Evolutionary conservation across 2,888 invertebrate species (phyloP).

Genomic region (Cantharis rufa): DNA sequence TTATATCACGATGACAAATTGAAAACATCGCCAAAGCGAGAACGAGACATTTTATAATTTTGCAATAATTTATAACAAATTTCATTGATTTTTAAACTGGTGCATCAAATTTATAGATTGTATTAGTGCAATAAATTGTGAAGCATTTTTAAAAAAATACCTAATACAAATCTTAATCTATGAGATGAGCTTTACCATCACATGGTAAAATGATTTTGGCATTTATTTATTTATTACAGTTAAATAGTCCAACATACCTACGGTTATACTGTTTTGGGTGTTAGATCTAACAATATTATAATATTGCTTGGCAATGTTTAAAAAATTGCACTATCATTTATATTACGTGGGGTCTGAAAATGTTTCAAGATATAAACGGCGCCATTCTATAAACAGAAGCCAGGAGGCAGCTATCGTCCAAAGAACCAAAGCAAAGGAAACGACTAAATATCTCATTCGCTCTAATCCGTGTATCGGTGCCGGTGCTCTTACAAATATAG

Average conservation of each 20-base stretch:
- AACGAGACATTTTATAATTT: background rate
- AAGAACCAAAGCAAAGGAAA: background rate
- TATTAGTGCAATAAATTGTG: background rate
- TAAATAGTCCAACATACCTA: background rate
- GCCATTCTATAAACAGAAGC: too few species aligned
- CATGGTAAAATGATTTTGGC: background rate
- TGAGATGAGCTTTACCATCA: background rate
- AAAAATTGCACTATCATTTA: slow-evolving; percentile 14
- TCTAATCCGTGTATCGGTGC: background rate
- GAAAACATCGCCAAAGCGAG: background rate
- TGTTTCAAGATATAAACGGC: background rate
- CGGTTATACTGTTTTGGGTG: slow-evolving; percentile 4
- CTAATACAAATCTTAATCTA: background rate
- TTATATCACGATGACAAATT: background rate
- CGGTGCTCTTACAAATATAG: background rate
- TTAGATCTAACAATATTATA: background rate
- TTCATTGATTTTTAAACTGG: background rate
- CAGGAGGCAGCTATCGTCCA: too few species aligned
- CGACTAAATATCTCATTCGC: background rate
- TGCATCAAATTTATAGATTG: background rate
- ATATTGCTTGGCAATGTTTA: slow-evolving; percentile 9
- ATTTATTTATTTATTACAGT: slow-evolving; percentile 4
- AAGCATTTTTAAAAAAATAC: background rate
- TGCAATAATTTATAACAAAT: background rate
- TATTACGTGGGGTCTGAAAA: background rate